Conservation (phyloP, 2,888 invertebrate species). For the Rotaria macrura region DNA sequence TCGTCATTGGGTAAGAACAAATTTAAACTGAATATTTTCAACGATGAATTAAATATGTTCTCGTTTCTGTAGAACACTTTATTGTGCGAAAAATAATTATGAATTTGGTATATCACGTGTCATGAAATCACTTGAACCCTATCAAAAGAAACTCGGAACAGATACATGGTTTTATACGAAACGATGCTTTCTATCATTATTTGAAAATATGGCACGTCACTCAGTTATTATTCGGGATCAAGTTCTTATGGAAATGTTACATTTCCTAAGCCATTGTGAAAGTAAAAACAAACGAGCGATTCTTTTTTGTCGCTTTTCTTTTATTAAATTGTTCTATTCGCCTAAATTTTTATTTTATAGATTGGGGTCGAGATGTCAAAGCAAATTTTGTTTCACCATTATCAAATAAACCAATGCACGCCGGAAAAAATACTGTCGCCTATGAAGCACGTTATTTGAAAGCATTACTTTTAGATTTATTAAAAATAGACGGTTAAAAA, state of each 20-base stretch:
- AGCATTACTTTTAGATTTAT: constrained; percentile 59
- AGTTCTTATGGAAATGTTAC: constrained; percentile 72
- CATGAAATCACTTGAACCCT: constrained; percentile 87
- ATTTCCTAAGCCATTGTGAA: constrained; percentile 80
- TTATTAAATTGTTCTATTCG: no score
- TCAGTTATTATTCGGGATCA: constrained; percentile 75
- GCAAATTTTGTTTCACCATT: constrained; percentile 72
- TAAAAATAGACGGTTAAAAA: constrained; percentile 16
- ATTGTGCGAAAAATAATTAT: constrained; percentile 95
- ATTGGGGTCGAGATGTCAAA: constrained; percentile 70
- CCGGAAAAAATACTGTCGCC: constrained; percentile 76
- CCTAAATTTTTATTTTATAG: constrained; percentile 50
- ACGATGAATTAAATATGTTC: constrained; percentile 21
- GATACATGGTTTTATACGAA: constrained; percentile 98
- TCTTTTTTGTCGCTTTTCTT: not conserved
- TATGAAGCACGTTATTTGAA: constrained; percentile 76
- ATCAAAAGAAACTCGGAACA: constrained; percentile 81
- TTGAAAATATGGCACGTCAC: constrained; percentile 79
- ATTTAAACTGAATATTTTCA: not conserved
- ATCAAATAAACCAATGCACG: constrained; percentile 60
- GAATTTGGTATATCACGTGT: constrained; percentile 95
- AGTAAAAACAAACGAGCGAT: constrained; percentile 48
- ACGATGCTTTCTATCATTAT: constrained; percentile 79
- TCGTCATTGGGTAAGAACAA: constrained; percentile 82
- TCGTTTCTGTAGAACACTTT: constrained; percentile 62